Percentiles rank a stretch among this genome's conserved stretches.
Conservation (phyloP, 2,113 vertebrate species). For the Perccottus glenii region DNA sequence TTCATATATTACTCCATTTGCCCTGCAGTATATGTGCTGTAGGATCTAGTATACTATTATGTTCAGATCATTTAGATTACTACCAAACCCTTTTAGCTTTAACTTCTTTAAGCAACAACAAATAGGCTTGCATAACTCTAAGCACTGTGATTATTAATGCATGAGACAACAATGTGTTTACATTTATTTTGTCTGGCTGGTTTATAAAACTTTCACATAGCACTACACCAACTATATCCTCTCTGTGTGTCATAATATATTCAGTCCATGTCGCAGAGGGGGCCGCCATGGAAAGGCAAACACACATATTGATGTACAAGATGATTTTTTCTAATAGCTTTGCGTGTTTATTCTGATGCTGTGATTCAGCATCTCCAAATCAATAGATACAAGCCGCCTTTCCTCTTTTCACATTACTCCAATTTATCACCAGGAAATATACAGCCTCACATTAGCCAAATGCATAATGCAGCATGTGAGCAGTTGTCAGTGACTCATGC, state of each 20-base stretch:
- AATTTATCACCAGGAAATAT: slow-evolving; percentile 37
- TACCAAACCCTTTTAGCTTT: not conserved
- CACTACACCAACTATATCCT: not conserved
- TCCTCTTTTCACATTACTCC: slow-evolving; percentile 21
- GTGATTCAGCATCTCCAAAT: slow-evolving; percentile 38
- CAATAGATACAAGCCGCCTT: slow-evolving; percentile 27
- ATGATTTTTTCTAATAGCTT: slow-evolving; percentile 34
- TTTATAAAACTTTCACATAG: slow-evolving; percentile 8
- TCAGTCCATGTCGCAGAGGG: slow-evolving; percentile 19
- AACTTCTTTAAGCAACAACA: slow-evolving; percentile 3
- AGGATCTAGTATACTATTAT: too few species aligned
- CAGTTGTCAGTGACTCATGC: slow-evolving; percentile 43
- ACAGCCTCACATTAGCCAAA: slow-evolving; percentile 24
- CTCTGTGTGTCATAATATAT: not conserved
- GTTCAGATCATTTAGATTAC: too few species aligned
- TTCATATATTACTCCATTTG: too few species aligned
- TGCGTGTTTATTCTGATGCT: slow-evolving; percentile 18
- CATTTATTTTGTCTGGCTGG: not conserved
- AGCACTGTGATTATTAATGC: slow-evolving; percentile 1
- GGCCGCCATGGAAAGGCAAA: slow-evolving; percentile 21
- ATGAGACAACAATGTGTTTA: slow-evolving; percentile 4
- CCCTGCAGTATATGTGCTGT: too few species aligned
- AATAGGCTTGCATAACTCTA: not conserved
- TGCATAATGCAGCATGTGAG: slow-evolving; percentile 27
- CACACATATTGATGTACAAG: slow-evolving; percentile 24